Evolutionary conservation across 53 echinoderm and acorn worm genomes (phyloP), one percentile per base, ranked within the genome.

Genomic region (Arbacia lixula): DNA sequence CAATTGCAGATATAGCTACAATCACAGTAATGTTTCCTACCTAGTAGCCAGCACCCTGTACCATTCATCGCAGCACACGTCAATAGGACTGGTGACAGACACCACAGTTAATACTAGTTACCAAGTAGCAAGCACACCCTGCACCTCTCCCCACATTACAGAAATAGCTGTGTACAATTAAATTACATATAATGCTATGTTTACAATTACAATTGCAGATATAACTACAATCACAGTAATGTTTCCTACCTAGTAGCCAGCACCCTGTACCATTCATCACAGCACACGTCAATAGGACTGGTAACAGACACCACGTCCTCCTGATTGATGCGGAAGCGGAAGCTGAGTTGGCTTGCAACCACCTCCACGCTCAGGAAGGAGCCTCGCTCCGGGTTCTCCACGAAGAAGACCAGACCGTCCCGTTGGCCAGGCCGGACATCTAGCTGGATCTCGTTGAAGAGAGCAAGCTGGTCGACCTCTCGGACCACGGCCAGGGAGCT

Each of bases 31-130:
- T n/a, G n/a, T n/a, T 19, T 40, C 31, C 24, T 71, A 97, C 98
- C 98, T 92, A 35, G 98, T 94, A 25, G 90, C 98, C 11, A 97
- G 66, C 14, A 86, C 83, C 9, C 82, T 63, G 61, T 88, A 97
- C 98, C 98, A 97, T 16, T 94, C 98, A 6, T 79, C 88, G 36
- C 98, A 97, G 92, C 98, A 97, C 14, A 94, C 93, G n/a, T 94
- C 90, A 17, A 98, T 90, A 3, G 98, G 98, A 60, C 98, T 98
- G 66, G 76, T 55, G 11, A 98, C 86, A 10, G 68, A 71, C 34
- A 98, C 98, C n/a, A n/a, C n/a, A n/a, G n/a, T n/a, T n/a, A n/a
- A n/a, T n/a, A n/a, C n/a, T n/a, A n/a, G n/a, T n/a, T n/a, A n/a
- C n/a, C n/a, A n/a, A n/a, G n/a, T n/a, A n/a, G n/a, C n/a, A n/a